Conservation (phyloP, 2,113 vertebrate genomes). For the Limnothrissa miodon region DNA sequence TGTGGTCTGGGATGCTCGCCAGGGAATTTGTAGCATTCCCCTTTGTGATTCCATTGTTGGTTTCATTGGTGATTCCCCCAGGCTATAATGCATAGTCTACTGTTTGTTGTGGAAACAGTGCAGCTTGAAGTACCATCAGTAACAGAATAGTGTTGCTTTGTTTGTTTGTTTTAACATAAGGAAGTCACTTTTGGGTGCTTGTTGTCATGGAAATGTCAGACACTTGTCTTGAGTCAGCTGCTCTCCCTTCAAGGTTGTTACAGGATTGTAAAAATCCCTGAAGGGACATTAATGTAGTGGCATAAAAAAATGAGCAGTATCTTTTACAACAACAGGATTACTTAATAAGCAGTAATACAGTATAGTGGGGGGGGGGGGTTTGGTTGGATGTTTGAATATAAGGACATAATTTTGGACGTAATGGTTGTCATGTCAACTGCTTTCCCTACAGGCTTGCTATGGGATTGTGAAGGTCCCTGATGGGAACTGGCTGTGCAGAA, state of each 20-base stretch:
- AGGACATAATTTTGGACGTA: no score
- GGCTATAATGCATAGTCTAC: background rate
- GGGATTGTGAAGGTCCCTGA: slow-evolving; percentile 95
- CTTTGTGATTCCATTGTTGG: background rate
- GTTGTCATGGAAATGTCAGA: background rate
- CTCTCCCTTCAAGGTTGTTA: no score
- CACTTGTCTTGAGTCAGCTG: no score
- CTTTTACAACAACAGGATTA: no score
- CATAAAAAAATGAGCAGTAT: no score
- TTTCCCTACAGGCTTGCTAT: slow-evolving; percentile 84
- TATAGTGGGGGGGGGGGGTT: no score
- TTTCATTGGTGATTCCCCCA: background rate
- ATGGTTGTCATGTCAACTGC: background rate
- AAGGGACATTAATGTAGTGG: no score
- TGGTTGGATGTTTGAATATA: no score
- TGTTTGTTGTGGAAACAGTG: background rate
- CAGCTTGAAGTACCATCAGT: background rate
- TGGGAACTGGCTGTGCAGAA: slow-evolving; percentile 97
- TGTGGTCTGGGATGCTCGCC: background rate
- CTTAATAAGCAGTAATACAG: no score
- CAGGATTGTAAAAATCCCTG: no score
- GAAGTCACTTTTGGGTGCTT: background rate
- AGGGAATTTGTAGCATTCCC: background rate
- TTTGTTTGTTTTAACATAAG: background rate
- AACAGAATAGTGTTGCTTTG: background rate